Conservation (phyloP, 2,888 invertebrate genomes). For the Aethes cnicana region DNA sequence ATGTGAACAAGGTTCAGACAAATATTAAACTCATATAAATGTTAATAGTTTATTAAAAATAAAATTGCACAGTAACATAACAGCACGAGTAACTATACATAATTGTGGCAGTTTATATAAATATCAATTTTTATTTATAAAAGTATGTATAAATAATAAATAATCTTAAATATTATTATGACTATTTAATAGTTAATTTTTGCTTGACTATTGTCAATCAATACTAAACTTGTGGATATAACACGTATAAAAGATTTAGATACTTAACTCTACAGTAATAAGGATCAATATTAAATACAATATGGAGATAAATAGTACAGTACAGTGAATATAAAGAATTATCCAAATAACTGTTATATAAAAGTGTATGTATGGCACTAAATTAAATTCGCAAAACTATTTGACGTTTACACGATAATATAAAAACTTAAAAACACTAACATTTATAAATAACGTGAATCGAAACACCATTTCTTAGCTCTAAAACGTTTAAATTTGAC, state of each 20-base stretch:
- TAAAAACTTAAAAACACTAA: no score
- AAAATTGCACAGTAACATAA: conserved; percentile 42
- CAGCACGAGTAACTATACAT: conserved; percentile 40
- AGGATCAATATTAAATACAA: no score
- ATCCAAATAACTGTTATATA: conserved; percentile 16
- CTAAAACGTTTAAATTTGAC: no score
- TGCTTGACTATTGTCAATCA: no score
- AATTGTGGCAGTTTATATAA: conserved; percentile 38
- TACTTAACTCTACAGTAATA: no score
- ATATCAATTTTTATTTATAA: conserved; percentile 15
- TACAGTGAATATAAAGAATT: not conserved
- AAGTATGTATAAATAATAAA: conserved; percentile 20
- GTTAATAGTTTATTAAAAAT: conserved; percentile 51
- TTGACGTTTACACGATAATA: conserved; percentile 11
- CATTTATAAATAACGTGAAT: no score
- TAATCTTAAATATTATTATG: conserved; percentile 31
- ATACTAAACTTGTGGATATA: no score
- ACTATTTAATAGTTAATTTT: conserved; percentile 26
- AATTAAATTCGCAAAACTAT: conserved; percentile 42
- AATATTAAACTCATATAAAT: conserved; percentile 33
- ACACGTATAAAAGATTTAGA: no score
- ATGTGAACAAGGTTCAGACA: conserved; percentile 2
- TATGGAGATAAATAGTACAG: no score
- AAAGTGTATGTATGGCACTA: conserved; percentile 47
- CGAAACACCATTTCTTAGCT: no score